Evolutionary conservation across 2,797 vertebrate genomes (phyloP).

Genomic region (Myiothlypis chrysogaster): DNA sequence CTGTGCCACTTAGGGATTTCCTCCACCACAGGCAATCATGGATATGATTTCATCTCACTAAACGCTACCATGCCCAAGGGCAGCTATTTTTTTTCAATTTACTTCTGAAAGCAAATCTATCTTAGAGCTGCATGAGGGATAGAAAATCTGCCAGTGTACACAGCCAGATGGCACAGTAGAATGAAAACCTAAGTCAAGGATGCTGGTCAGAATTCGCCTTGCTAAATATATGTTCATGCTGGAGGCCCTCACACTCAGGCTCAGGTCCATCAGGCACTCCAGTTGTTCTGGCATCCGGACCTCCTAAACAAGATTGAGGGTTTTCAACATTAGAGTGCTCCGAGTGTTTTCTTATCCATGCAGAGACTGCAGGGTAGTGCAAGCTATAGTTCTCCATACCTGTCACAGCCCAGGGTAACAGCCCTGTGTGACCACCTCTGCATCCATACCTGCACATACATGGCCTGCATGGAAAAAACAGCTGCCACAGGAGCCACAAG

Average conservation of each 20-base stretch:
- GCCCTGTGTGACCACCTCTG: neutral
- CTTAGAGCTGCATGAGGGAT: neutral
- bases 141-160: neutral
- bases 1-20: neutral
- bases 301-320: fast-evolving
- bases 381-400: neutral
- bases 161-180: neutral
- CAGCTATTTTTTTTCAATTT: neutral
- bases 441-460: neutral
- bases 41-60: neutral
- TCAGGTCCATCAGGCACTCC: neutral
- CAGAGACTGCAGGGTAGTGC: neutral
- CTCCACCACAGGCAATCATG: neutral
- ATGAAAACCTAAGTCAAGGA: neutral
- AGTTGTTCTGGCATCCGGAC: neutral
- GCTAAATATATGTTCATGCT: neutral
- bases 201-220: neutral
- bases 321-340: neutral
- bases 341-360: neutral
- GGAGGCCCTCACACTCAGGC: neutral
- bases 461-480: fast-evolving
- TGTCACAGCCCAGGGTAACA: neutral
- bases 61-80: neutral
- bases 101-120: neutral
- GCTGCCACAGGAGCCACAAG: neutral